Evolutionary conservation across 2,797 vertebrate species (phyloP), one percentile per base, ranked within the genome.

Genomic region (Echiichthys vipera): DNA sequence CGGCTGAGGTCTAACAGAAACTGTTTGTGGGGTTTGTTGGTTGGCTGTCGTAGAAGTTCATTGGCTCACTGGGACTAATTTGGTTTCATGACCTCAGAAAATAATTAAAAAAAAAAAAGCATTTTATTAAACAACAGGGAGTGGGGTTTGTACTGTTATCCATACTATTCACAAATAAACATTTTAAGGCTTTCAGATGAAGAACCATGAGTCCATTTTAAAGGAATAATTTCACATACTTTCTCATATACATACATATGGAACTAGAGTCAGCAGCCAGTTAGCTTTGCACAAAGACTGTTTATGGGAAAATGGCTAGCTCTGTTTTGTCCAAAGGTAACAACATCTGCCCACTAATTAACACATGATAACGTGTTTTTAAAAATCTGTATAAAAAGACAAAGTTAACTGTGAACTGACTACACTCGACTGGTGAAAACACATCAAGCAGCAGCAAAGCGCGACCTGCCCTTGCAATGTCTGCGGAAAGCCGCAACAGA

Each of bases 31-130:
- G 51, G 47, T 74, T 72, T 65, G 57, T 76, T 84, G 65, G 72
- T 66, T 65, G 66, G 45, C 66, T 76, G 76, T 64, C 61, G 58
- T 18, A 51, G 67, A 74, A 24, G 43, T 81, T 74, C 64, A 74
- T 69, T 75, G 74, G 84, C 71, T 86, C 55, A 43, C 76, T 55
- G 50, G 54, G 74, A 79, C 32, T 25, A 68, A 78, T 88, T 84
- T 83, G 77, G 68, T 57, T 79, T 83, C 11, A 54, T 69, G 32
- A 88, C 63, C 57, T 77, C 34, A 72, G n/a, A n/a, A n/a, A 73
- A 70, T 14, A 3, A 57, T 29, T 15, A 29, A 36, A 34, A 54
- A 39, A 65, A 39, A 32, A 84, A 85, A 76, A 47, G 62, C 30
- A 40, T 65, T 80, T 80, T 47, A 30, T 66, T 46, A 7, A 43